Percentiles rank a stretch among this genome's conserved stretches.
These are phyloP conservation scores for Craseonycteris thonglongyai DNA, from an alignment of 2,113 vertebrate genomes.

Conservation along the genomic window DNA sequence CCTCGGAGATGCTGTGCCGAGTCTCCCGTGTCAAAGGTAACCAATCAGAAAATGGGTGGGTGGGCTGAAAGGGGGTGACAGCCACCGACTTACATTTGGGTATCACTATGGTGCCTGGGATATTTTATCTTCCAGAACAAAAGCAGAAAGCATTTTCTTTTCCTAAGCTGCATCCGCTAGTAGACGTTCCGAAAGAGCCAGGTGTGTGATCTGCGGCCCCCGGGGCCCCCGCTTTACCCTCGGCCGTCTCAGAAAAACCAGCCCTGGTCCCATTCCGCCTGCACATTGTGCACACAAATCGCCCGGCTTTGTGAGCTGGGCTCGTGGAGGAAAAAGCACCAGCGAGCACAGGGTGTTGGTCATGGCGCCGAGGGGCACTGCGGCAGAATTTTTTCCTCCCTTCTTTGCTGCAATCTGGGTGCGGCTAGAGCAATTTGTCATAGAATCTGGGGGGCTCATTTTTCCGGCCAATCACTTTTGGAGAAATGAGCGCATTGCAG, in stretches of 20 bases:
- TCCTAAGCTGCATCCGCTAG: neutral
- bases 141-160: neutral
- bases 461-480: constrained; percentile 72
- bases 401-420: constrained; percentile 74
- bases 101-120: neutral
- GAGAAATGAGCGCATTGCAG: constrained; percentile 77
- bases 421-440: constrained; percentile 74
- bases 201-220: neutral
- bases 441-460: constrained; percentile 76
- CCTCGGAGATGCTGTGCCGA: neutral
- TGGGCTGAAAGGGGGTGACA: neutral
- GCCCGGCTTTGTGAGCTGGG: neutral
- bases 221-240: neutral
- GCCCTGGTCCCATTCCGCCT: neutral
- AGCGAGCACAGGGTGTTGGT: constrained; percentile 64
- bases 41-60: neutral
- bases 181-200: neutral
- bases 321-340: neutral
- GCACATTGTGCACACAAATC: neutral
- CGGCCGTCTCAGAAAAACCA: neutral
- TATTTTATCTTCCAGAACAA: neutral
- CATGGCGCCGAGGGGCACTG: constrained; percentile 72
- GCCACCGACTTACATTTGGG: neutral
- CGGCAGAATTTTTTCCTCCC: constrained; percentile 69
- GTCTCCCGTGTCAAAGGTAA: neutral